Conservation (phyloP, 2,113 vertebrate genomes). For the Cynocephalus volans region DNA sequence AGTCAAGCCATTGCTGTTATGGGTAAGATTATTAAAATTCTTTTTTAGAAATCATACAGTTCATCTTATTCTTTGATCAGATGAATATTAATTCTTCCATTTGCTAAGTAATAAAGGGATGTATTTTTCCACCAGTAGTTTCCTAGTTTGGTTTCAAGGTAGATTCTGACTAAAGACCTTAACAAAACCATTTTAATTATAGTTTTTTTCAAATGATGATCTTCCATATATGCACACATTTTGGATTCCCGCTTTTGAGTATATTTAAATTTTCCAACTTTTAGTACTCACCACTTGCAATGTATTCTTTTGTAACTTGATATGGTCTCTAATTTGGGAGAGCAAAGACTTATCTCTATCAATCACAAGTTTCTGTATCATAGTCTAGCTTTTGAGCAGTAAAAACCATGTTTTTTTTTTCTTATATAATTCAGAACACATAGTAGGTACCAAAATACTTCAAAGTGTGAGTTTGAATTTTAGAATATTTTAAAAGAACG, state of each 20-base stretch:
- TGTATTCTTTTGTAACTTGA: not conserved
- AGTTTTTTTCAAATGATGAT: slow-evolving; percentile 25
- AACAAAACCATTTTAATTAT: slow-evolving; percentile 44
- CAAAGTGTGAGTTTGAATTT: slow-evolving; percentile 23
- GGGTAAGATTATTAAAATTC: slow-evolving; percentile 89
- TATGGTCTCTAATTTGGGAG: not conserved
- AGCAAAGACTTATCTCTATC: not conserved
- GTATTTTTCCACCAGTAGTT: slow-evolving; percentile 28
- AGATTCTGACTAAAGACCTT: slow-evolving; percentile 10
- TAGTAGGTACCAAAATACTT: not conserved
- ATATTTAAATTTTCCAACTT: slow-evolving; percentile 21
- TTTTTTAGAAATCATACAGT: not conserved
- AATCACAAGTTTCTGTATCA: not conserved
- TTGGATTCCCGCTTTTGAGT: slow-evolving; percentile 15
- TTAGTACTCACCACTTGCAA: not conserved
- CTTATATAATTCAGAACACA: not conserved
- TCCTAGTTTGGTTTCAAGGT: not conserved
- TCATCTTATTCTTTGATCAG: slow-evolving; percentile 1
- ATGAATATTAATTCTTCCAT: slow-evolving; percentile 27
- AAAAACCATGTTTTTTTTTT: not conserved
- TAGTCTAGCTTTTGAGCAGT: not conserved
- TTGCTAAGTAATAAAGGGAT: slow-evolving; percentile 37
- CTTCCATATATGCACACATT: not conserved
- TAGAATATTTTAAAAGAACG: slow-evolving; percentile 38
- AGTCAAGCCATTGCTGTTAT: slow-evolving; percentile 91